These are phyloP conservation scores for Anadara kagoshimensis DNA, from an alignment of 1,140 invertebrate genomes.

Conservation along the genomic window DNA sequence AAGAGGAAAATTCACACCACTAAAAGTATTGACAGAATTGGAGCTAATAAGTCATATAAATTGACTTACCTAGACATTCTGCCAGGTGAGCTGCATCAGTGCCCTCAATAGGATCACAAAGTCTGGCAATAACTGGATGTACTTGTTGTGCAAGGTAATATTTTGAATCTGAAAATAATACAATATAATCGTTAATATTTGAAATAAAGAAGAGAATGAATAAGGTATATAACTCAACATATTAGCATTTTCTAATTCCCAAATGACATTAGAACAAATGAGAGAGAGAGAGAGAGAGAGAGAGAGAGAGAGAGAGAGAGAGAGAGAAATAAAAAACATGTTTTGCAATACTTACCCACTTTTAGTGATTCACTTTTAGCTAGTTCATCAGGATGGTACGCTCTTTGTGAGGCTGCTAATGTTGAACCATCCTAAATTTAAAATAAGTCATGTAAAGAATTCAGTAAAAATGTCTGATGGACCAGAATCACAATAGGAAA, in stretches of 20 bases:
- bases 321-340: no score
- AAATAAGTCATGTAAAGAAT: no score
- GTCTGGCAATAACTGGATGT: constrained; percentile 93
- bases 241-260: no score
- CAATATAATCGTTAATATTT: not conserved
- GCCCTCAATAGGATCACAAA: constrained; percentile 96
- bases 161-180: constrained; percentile 65
- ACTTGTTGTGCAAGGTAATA: constrained; percentile 79
- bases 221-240: no score
- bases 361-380: constrained; percentile 80
- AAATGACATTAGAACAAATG: no score
- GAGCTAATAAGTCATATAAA: not conserved
- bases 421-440: constrained; percentile 74
- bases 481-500: no score
- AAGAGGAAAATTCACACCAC: no score
- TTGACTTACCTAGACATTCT: constrained; percentile 84
- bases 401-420: constrained; percentile 89
- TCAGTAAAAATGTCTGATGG: no score
- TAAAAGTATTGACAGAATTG: not conserved
- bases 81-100: constrained; percentile 93
- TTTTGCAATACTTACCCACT: constrained; percentile 73
- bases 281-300: no score
- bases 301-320: no score
- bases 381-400: constrained; percentile 93
- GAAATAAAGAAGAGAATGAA: no score